Percentiles rank a stretch among this genome's conserved stretches.
Conservation (phyloP, 23 tunicate genomes). For the Pegea sp. region DNA sequence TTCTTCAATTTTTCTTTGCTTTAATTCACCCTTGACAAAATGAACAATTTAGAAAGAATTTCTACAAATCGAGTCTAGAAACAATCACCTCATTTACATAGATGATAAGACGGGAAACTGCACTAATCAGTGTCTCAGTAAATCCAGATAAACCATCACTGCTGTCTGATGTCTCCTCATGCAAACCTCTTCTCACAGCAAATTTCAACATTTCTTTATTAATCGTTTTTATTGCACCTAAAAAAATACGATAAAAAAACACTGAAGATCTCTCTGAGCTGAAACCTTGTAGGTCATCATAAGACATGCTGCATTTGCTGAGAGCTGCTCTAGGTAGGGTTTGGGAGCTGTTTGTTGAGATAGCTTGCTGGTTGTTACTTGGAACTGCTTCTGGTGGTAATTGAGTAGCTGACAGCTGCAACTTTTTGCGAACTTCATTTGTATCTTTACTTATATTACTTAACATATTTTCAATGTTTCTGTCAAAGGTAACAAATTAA, state of each 20-base stretch:
- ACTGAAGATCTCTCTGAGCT: background rate
- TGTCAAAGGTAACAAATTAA: too few relatives aligned
- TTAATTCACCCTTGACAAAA: slow-evolving; percentile 18
- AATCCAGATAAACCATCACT: slow-evolving; percentile 55
- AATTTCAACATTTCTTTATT: slow-evolving; percentile 17
- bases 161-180: slow-evolving; percentile 2
- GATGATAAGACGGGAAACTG: slow-evolving; percentile 53
- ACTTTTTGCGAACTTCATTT: slow-evolving; percentile 8
- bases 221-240: slow-evolving; percentile 57
- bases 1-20: slow-evolving; percentile 7
- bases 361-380: background rate
- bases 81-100: slow-evolving; percentile 63
- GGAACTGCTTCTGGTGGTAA: background rate
- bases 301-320: slow-evolving; percentile 22
- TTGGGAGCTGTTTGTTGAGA: background rate
- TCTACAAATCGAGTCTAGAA: background rate
- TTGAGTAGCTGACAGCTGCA: slow-evolving; percentile 10
- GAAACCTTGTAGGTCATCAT: slow-evolving; percentile 50
- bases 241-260: background rate
- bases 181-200: slow-evolving; percentile 35
- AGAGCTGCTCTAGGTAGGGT: slow-evolving; percentile 11
- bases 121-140: slow-evolving; percentile 69
- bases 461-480: too few relatives aligned
- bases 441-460: too few relatives aligned
- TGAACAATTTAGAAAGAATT: background rate